Conservation (phyloP, 1,140 invertebrate species). For the Pogonognathellus flavescens region DNA sequence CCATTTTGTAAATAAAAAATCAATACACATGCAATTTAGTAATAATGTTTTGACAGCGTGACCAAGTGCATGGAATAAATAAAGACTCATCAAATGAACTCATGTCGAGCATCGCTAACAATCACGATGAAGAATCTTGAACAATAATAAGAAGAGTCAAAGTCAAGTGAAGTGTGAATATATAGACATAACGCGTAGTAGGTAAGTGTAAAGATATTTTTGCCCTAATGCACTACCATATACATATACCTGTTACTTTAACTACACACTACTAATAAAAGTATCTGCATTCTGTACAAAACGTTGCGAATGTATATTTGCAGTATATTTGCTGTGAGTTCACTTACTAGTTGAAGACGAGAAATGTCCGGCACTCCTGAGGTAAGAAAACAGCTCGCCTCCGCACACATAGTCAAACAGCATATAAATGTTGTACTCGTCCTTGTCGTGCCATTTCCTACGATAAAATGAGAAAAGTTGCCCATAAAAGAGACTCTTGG, state of each 20-base stretch:
- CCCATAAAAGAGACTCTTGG: slow-evolving; percentile 38
- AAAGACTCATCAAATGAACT: slow-evolving; percentile 2
- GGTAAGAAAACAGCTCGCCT: slow-evolving; percentile 95
- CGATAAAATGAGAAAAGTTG: slow-evolving; percentile 68
- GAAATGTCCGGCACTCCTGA: slow-evolving; percentile 92
- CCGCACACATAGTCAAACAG: slow-evolving; percentile 95
- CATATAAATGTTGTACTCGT: slow-evolving; percentile 91
- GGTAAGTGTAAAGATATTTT: too few relatives aligned
- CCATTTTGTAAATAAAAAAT: slow-evolving; percentile 19
- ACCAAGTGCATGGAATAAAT: slow-evolving; percentile 30
- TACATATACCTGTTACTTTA: too few relatives aligned
- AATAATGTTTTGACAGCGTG: slow-evolving; percentile 28
- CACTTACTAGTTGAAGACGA: slow-evolving; percentile 82
- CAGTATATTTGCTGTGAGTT: not conserved
- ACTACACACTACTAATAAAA: too few relatives aligned
- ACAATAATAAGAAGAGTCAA: too few relatives aligned
- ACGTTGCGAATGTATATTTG: too few relatives aligned
- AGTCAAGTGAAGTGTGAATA: not conserved
- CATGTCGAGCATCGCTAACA: not conserved
- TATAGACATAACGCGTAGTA: not conserved
- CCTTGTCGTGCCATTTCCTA: slow-evolving; percentile 92
- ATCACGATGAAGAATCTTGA: too few relatives aligned
- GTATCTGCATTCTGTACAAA: too few relatives aligned
- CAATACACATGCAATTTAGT: slow-evolving; percentile 4
- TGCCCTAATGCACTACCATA: too few relatives aligned